A percentile compares a stretch with the other conserved stretches of the same genome.
Evolutionary conservation across 2,888 invertebrate species (phyloP).

Genomic region (Rhagophthalmus giganteus): DNA sequence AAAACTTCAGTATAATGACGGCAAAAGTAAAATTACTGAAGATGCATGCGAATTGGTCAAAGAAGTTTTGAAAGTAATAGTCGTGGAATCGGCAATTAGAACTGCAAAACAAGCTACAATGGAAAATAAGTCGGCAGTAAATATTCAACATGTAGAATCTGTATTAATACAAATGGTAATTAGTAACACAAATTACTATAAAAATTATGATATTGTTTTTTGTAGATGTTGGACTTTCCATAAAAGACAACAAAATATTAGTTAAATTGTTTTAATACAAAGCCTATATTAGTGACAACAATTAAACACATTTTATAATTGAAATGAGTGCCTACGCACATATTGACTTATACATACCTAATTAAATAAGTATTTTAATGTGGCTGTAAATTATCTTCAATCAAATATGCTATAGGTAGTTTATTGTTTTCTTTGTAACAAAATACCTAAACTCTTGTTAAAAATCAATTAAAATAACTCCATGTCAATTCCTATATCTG

Average conservation of each 20-base stretch:
- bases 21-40: slow-evolving; percentile 61
- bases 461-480: slow-evolving; percentile 48
- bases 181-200: slow-evolving; percentile 1
- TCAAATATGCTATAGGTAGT: too few species aligned
- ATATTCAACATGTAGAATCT: slow-evolving; percentile 60
- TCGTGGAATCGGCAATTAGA: slow-evolving; percentile 60
- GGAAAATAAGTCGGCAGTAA: slow-evolving; percentile 57
- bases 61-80: slow-evolving; percentile 60
- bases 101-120: slow-evolving; percentile 59
- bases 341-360: too few species aligned
- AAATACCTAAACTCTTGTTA: too few species aligned
- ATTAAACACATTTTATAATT: slow-evolving; percentile 6
- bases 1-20: slow-evolving; percentile 59
- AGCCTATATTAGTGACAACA: slow-evolving; percentile 1
- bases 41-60: slow-evolving; percentile 59
- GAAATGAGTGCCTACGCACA: too few species aligned
- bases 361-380: too few species aligned
- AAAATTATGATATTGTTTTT: slow-evolving; percentile 35
- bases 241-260: slow-evolving; percentile 41
- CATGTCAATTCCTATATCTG: slow-evolving; percentile 65
- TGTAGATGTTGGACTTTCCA: slow-evolving; percentile 61
- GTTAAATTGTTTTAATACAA: slow-evolving; percentile 1
- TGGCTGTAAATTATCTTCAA: too few species aligned
- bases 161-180: slow-evolving; percentile 62
- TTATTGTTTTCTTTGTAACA: too few species aligned